Base-by-base conservation (phyloP, 2,888 invertebrate species). In the Drosophila peninsularis region DNA sequence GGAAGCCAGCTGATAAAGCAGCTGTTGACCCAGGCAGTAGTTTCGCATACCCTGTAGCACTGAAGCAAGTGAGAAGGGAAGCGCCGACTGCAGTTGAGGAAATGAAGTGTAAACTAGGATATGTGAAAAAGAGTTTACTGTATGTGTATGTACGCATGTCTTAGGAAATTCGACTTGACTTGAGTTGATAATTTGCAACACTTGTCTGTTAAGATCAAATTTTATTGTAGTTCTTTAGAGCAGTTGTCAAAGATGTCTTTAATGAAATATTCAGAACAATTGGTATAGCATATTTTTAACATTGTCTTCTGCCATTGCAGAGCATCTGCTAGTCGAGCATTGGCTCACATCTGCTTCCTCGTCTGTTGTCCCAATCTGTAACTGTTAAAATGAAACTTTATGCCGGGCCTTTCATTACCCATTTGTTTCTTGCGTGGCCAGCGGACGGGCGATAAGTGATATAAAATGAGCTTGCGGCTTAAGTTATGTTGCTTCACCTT, bases 401-500 rank as follows among this genome's bases (percentile, higher is more conserved):
- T 88, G 90, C 70, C 39, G 14, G 52, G 69, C 54, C 66, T 78
- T 89, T 82, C 82, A 84, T 84, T 84, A 70, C 55, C 67, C 73
- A 86, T 86, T 63, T 82, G 70, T 36, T 65, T 71, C 55, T 56
- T 44, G 53, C 47, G 69, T 56, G 87, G 42, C 74, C 77, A 80
- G 58, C 74, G 89, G 56, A 74, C 84, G 80, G 71, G 75, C 89
- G 88, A 88, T 89, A 88, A 82, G 85, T 89, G 89, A 88, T 81
- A 81, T 81, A 71, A 72, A 82, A 88, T 81, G 79, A 88, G 75
- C 77, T 80, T 47, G 42, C 52, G 57, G 64, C 54, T 75, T 55
- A 58, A 70, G 70, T 62, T 79, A 39, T 50, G 52, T 21, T 32
- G 42, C 44, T 27, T 66, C 52, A 45, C 50, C 58, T 50, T 49